Evolutionary conservation across 1,140 invertebrate species (phyloP), one percentile per base, ranked within the genome.

Genomic region (Drosophila gunungcola): DNA sequence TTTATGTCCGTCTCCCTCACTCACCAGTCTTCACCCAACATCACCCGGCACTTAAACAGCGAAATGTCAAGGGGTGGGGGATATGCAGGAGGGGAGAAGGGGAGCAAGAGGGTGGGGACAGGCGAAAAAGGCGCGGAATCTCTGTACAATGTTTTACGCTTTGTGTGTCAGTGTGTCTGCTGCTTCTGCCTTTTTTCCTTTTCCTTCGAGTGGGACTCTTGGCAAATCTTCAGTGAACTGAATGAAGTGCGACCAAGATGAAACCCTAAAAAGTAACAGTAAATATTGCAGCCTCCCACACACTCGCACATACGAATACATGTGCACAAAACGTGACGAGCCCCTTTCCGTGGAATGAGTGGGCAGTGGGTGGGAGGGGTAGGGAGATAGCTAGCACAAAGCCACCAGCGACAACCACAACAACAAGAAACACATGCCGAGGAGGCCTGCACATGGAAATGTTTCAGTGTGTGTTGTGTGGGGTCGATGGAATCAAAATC

Each of bases 81-180:
- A 61, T 45, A 41, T 34, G 29, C 7, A 42, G 27, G 60, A 13
- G 10, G 4, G 5, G 46, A 11, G 54, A 21, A 39, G 32, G n/a
- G 60, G 36, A 73, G 42, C 1, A 16, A 16, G 61, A 52, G 34
- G 55, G 38, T 46, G 36, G 41, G 56, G 51, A 34, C 29, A 12
- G 61, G 61, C 46, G 39, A 69, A 70, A 70, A 70, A 70, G 65
- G 63, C 64, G 78, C 62, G 54, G 54, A 56, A 70, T 80, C 43
- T 70, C 51, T 34, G 48, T 54, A 55, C 64, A 69, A 68, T 77
- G 74, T 77, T 69, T 73, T 85, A 36, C 49, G n/a, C 56, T 62
- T 78, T 81, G 69, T 85, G 78, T 88, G 82, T 86, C 83, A 86
- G 82, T 85, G 76, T 86, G 82, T 75, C 78, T 80, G 61, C 73